Conservation (phyloP, 2,797 vertebrate species). For the Parauchenoglanis ngamensis region DNA sequence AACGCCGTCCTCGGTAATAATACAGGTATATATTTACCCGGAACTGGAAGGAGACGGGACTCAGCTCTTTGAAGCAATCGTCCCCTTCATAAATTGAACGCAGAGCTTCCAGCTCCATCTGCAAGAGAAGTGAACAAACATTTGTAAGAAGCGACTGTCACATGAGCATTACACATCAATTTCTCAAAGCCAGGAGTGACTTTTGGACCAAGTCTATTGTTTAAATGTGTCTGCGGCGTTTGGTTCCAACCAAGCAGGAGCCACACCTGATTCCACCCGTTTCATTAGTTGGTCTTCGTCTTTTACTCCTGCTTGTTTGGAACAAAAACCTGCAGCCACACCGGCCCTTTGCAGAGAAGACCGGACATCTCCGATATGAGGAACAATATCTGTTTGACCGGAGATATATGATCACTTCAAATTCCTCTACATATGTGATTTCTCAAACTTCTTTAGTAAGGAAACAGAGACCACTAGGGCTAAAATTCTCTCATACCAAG, state of each 20-base stretch:
- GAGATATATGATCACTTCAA: not conserved
- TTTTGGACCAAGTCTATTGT: too few relatives aligned
- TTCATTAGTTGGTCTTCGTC: not conserved
- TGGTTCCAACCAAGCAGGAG: not conserved
- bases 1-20: not conserved
- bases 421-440: not conserved
- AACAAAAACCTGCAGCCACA: not conserved
- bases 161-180: too few relatives aligned
- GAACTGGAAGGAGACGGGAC: constrained; percentile 89
- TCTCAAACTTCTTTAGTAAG: not conserved
- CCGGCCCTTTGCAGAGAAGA: not conserved
- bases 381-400: not conserved
- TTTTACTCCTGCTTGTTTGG: not conserved
- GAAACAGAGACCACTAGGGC: not conserved
- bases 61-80: constrained; percentile 90
- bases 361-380: not conserved
- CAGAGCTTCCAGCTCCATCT: constrained; percentile 98
- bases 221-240: not conserved
- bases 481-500: not conserved
- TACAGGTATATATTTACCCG: constrained; percentile 76
- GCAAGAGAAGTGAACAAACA: constrained; percentile 40
- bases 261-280: not conserved
- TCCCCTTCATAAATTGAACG: constrained; percentile 97
- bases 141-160: too few relatives aligned
- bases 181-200: not conserved